phyloP scores from a whole-genome alignment of 2,888 invertebrate species.

The Polydrusus cervinus region DNA sequence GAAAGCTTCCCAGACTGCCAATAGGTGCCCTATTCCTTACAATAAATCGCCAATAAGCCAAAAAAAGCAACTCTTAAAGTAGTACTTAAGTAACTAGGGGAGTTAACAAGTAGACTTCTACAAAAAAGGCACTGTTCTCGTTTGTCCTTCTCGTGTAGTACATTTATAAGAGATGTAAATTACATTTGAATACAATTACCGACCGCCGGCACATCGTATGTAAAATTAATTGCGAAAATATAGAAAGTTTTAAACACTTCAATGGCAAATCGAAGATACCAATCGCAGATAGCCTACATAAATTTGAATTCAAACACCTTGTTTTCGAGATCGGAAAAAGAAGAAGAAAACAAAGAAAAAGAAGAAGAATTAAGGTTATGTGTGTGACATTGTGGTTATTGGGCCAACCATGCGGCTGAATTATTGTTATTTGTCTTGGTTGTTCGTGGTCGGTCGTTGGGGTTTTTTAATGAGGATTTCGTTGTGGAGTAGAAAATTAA shows the following conservation, averaged over 20 bases:
- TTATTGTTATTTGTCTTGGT: slow-evolving; percentile 18
- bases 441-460: neutral
- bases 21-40: no score
- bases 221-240: slow-evolving; percentile 71
- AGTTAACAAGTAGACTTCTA: slow-evolving; percentile 34
- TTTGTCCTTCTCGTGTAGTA: slow-evolving; percentile 54
- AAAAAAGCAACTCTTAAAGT: no score
- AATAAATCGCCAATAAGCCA: no score
- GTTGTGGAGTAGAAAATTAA: neutral
- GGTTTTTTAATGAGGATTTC: slow-evolving; percentile 7
- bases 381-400: slow-evolving; percentile 34
- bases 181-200: slow-evolving; percentile 71
- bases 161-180: slow-evolving; percentile 61
- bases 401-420: slow-evolving; percentile 26
- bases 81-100: neutral
- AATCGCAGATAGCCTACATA: slow-evolving; percentile 70
- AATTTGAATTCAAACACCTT: slow-evolving; percentile 70
- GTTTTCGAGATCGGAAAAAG: slow-evolving; percentile 66
- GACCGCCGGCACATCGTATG: slow-evolving; percentile 65
- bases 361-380: slow-evolving; percentile 51
- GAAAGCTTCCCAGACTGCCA: no score
- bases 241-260: slow-evolving; percentile 71
- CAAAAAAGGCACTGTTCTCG: slow-evolving; percentile 50
- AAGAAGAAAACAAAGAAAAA: neutral
- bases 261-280: slow-evolving; percentile 71